These are phyloP conservation scores for Zonotrichia albicollis DNA, from an alignment of 2,797 vertebrate species.

Conservation along the genomic window DNA sequence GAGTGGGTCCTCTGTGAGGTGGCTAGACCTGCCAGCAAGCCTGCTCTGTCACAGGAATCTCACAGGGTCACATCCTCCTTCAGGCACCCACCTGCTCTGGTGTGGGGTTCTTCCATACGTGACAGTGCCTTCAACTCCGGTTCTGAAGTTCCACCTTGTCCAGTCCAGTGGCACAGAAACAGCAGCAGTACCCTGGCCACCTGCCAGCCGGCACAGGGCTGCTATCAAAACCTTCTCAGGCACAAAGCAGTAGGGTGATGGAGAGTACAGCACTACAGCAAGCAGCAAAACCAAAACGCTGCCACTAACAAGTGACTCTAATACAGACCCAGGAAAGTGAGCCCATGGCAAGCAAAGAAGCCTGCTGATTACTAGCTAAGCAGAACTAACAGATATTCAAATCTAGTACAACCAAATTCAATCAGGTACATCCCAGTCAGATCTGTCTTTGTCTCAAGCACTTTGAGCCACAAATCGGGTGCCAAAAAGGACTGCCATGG, in stretches of 20 bases:
- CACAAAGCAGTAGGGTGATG: not conserved
- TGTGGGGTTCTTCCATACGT: rapidly evolving
- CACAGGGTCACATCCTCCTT: not conserved
- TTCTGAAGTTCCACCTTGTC: not conserved
- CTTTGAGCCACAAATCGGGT: too few species aligned
- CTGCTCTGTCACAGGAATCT: not conserved
- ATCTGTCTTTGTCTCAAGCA: not conserved
- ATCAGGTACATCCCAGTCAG: rapidly evolving
- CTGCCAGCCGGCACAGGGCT: not conserved
- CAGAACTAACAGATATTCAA: not conserved
- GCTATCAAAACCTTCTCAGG: not conserved
- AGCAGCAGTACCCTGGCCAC: not conserved
- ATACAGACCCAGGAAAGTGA: not conserved
- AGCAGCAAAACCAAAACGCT: rapidly evolving
- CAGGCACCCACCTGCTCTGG: not conserved
- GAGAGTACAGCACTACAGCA: too few species aligned
- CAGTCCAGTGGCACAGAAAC: not conserved
- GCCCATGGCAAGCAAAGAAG: not conserved
- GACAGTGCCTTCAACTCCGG: not conserved
- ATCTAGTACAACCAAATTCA: not conserved
- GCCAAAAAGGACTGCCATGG: not conserved
- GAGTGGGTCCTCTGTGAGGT: not conserved
- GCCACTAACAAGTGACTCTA: not conserved
- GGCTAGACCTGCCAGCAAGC: not conserved
- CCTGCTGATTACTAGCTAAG: not conserved